Evolutionary conservation across 2,888 invertebrate genomes (phyloP), one percentile per base, ranked within the genome.

Genomic region (Temnothorax unifasciatus): DNA sequence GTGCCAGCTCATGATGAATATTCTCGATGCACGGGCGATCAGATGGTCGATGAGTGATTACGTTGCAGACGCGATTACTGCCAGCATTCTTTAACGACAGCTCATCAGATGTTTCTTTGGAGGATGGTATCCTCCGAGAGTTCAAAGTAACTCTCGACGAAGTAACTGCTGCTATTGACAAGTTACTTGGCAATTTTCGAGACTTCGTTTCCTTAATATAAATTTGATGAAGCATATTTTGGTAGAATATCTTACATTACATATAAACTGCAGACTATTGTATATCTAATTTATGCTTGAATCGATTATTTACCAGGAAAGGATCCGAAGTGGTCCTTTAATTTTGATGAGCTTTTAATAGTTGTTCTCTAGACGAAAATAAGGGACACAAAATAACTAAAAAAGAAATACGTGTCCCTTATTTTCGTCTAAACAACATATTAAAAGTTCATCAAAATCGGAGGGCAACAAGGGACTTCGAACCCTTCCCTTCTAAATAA

Each of bases 31-130:
- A 59, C 18, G 9, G 8, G 8, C 47, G 59, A 74, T 61, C 74
- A 47, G 44, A 61, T 75, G 61, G 47, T 74, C 59, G 59, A 74
- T 13, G 74, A 59, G 8, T 9, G 44, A 75, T 47, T 54, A 44
- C 29, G 34, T 75, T 59, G 47, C 34, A 29, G 47, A 59, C 44
- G 52, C 44, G 61, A 75, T 61, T 47, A 61, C 13, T n/a, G 29
- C 18, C 25, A 5, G 44, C 29, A 59, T 44, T 74, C 18, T 61
- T 75, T 47, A 29, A 47, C 21, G 47, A 74, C 44, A 29, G 44
- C 15, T 59, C 74, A 59, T 74, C 59, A 29, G 15, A 44, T n/a
- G 8, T 29, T 47, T 59, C 44, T 44, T 74, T 34, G 8, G 15
- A 29, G 34, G 4, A 34, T 13, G 34, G n/a, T 34, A 34, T 15